Base-by-base conservation (phyloP, 23 tunicate genomes). In the Phallusia fumigata region DNA sequence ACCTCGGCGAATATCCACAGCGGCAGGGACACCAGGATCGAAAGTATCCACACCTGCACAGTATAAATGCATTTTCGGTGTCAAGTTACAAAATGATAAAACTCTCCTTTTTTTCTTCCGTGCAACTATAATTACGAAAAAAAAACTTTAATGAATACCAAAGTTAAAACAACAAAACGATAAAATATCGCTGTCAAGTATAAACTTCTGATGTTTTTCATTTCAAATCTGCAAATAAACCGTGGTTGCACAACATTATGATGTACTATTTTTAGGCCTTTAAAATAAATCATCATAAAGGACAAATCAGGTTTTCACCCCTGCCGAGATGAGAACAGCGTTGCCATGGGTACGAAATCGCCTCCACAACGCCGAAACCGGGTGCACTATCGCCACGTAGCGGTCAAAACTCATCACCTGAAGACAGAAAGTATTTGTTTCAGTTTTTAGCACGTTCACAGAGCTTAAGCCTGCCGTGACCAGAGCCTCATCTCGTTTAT, bases 331-430 rank as follows among this genome's bases (percentile, higher is more conserved):
- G 32, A 86, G n/a, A 73, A 75, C 83, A 6, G 88, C 82, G 65
- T 81, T 83, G 31, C 72, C 31, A 12, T 79, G 89, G 26, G 96
- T 88, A 18, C 96, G 90, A 35, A 91, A 24, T 51, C 53, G 72
- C 24, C 90, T 75, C 96, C 96, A 91, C 32, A 31, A 22, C 12
- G 82, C 89, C 31, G 96, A 86, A 19, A 86, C 86, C 31, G 90
- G 90, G 30, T 91, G 96, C 19, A 81, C 90, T 18, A 91, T 86
- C n/a, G 96, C 96, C 34, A 86, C 84, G 76, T 86, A 91, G 15
- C 96, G 87, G 76, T 91, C 96, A 77, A 91, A 91, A 76, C 96
- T 91, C 96, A 91, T 91, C 84, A 91, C 90, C 96, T 91, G 32
- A 44, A 0, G 65, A 40, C 10, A 40, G 47, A 40, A 40, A 40